phyloP scores from a whole-genome alignment of 2,888 invertebrate genomes.

The Tryphoninae sp. region DNA sequence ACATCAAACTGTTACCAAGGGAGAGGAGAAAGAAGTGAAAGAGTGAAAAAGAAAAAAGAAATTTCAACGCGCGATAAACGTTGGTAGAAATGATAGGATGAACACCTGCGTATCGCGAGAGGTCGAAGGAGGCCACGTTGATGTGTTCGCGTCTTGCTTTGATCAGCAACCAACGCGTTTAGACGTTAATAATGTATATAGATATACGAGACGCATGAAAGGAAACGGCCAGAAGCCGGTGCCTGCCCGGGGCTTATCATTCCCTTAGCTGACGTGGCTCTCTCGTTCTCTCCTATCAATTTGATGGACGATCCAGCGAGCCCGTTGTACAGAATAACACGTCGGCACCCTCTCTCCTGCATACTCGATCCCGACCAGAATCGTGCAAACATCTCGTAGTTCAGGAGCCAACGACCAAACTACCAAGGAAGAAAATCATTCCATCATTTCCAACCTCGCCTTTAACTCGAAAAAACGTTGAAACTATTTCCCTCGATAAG shows the following conservation, averaged over 20 bases:
- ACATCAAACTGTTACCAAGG: constrained; percentile 16
- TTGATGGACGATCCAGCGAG: constrained; percentile 58
- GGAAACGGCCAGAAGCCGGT: constrained; percentile 35
- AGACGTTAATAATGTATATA: background rate
- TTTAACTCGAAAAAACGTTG: background rate
- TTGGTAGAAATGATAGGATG: constrained; percentile 22
- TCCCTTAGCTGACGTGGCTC: constrained; percentile 52
- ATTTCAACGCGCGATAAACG: constrained; percentile 36
- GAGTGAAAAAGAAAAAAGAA: constrained; percentile 1
- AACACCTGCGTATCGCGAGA: constrained; percentile 50
- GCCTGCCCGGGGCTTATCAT: constrained; percentile 58
- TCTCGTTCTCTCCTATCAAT: constrained; percentile 60
- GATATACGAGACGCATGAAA: background rate
- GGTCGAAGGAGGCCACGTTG: constrained; percentile 43
- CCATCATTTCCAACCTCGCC: background rate
- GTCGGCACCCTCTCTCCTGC: constrained; percentile 31
- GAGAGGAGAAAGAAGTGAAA: too few relatives aligned
- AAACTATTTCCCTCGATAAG: background rate
- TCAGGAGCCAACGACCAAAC: background rate
- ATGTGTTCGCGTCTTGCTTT: constrained; percentile 38
- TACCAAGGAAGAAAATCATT: background rate
- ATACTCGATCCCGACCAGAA: constrained; percentile 19
- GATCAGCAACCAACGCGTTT: constrained; percentile 38
- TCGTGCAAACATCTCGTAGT: constrained; percentile 19
- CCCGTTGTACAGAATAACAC: constrained; percentile 37